A percentile compares a stretch with the other conserved stretches of the same genome.
Evolutionary conservation across 2,888 invertebrate species (phyloP).

Genomic region (Lutraria lutraria): DNA sequence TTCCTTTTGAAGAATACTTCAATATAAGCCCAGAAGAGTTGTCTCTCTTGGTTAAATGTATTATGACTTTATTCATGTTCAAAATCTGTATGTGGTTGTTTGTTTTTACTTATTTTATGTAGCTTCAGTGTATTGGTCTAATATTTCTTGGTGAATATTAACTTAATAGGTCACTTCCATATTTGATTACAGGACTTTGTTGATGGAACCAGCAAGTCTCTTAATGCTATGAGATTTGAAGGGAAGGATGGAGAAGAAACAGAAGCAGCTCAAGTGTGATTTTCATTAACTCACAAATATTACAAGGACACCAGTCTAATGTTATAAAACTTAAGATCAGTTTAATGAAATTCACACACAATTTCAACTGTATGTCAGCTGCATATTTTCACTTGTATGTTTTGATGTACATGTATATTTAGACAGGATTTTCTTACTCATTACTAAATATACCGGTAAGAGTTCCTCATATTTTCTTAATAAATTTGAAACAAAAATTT

Average conservation of each 20-base stretch:
- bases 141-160: neutral
- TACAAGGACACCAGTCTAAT: neutral
- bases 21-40: neutral
- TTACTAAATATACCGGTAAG: too few species aligned
- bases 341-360: too few species aligned
- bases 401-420: too few species aligned
- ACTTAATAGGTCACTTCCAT: neutral
- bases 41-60: neutral
- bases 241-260: conserved; percentile 70
- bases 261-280: conserved; percentile 76
- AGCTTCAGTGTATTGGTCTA: neutral
- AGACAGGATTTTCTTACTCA: too few species aligned
- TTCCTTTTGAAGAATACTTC: too few species aligned
- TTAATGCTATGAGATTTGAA: conserved; percentile 71
- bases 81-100: neutral
- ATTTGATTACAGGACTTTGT: conserved; percentile 75
- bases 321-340: neutral
- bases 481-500: too few species aligned
- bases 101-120: neutral
- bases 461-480: too few species aligned
- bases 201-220: conserved; percentile 75
- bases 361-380: too few species aligned
- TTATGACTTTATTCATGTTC: neutral
- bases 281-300: neutral
- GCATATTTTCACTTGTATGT: too few species aligned